Percentiles rank a stretch among this genome's conserved stretches.
These are phyloP conservation scores for Corythaeola cristata DNA, from an alignment of 2,113 vertebrate genomes.

Conservation along the genomic window DNA sequence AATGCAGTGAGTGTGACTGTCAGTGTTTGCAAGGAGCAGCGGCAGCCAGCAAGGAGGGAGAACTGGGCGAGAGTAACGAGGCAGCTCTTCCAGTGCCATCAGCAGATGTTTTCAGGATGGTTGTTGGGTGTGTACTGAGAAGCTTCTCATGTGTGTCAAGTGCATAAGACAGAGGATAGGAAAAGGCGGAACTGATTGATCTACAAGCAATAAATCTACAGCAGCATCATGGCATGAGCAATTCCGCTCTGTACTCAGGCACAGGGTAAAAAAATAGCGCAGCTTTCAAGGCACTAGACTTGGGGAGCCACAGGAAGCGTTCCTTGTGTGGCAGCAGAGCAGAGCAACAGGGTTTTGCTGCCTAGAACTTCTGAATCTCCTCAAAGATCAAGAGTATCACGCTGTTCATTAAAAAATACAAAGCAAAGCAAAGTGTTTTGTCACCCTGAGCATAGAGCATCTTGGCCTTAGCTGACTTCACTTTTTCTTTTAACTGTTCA, in stretches of 20 bases:
- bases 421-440: not conserved
- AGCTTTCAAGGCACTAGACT: not conserved
- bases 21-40: not conserved
- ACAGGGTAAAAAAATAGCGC: not conserved
- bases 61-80: not conserved
- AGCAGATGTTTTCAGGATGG: not conserved
- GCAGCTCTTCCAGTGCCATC: not conserved
- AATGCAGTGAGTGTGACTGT: not conserved
- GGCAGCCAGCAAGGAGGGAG: not conserved
- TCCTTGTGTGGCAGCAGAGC: not conserved
- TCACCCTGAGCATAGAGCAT: not conserved
- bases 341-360: not conserved
- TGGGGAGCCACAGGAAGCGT: not conserved
- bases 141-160: not conserved
- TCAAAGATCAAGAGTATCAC: not conserved
- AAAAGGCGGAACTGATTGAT: not conserved
- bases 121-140: not conserved
- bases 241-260: not conserved
- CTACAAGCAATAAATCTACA: not conserved
- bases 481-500: not conserved
- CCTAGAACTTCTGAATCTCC: not conserved
- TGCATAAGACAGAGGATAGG: not conserved
- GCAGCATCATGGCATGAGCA: not conserved
- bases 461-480: not conserved
- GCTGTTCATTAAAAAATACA: not conserved